A percentile compares a stretch with the other conserved stretches of the same genome.
Conservation (phyloP, 2,888 invertebrate species). For the Acanthopleura granulata region DNA sequence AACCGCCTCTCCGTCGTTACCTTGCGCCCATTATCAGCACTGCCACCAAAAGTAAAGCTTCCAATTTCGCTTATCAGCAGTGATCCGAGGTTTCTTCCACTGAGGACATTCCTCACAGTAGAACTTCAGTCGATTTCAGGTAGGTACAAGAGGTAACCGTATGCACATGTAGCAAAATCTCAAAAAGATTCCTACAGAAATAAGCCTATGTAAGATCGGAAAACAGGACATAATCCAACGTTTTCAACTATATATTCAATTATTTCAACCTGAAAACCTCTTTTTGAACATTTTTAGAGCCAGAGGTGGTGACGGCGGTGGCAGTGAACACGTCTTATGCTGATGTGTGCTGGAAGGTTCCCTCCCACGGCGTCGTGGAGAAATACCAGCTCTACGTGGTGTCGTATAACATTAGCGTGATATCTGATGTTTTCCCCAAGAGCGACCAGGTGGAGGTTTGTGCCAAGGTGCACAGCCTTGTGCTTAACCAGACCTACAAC, state of each 20-base stretch:
- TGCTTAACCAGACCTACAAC: neutral
- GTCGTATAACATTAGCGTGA: neutral
- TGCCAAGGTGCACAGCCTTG: slow-evolving; percentile 1
- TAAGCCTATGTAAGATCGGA: too few species aligned
- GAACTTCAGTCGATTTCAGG: neutral
- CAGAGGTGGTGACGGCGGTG: neutral
- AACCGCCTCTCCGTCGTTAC: neutral
- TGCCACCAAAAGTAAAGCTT: neutral
- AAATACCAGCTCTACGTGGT: neutral
- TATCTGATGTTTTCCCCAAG: neutral
- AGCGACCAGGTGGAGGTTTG: neutral
- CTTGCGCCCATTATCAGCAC: neutral
- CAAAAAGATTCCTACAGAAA: too few species aligned
- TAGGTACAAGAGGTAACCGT: neutral
- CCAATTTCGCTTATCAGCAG: neutral
- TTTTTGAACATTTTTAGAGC: neutral
- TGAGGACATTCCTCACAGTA: neutral
- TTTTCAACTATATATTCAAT: neutral
- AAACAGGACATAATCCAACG: too few species aligned
- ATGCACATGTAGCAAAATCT: too few species aligned
- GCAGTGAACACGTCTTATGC: slow-evolving; percentile 4
- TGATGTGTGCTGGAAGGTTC: neutral
- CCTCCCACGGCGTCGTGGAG: neutral
- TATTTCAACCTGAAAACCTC: neutral
- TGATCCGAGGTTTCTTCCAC: neutral